A percentile compares a stretch with the other conserved stretches of the same genome.
Evolutionary conservation across 2,113 vertebrate species (phyloP).

Genomic region (Sorex araneus): DNA sequence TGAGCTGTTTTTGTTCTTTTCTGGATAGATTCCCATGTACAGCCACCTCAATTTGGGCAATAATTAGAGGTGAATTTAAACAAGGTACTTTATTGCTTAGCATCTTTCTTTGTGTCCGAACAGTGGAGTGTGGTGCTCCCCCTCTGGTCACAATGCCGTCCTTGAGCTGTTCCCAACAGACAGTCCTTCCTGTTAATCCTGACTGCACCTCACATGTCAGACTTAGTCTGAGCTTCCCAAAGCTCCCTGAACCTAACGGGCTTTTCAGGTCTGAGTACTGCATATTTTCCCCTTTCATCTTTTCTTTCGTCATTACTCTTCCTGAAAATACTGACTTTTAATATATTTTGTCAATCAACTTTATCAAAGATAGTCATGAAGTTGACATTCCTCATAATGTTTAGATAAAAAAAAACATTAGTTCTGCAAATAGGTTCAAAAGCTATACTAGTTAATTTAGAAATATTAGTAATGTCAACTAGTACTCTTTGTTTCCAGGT

Average conservation of each 20-base stretch:
- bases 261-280: background rate
- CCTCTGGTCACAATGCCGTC: accelerated
- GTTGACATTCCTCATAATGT: background rate
- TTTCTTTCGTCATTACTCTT: background rate
- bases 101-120: background rate
- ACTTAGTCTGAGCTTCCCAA: background rate
- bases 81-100: background rate
- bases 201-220: background rate
- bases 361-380: background rate
- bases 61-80: background rate
- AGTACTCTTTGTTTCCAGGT: background rate
- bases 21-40: background rate
- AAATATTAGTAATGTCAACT: background rate
- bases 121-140: background rate
- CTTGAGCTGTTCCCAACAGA: background rate
- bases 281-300: background rate
- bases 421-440: slow-evolving; percentile 49
- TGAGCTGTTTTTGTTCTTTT: background rate
- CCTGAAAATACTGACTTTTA: background rate
- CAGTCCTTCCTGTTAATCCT: background rate
- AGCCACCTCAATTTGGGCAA: background rate
- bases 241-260: background rate
- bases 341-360: background rate
- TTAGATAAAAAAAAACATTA: background rate
- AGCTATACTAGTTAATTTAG: slow-evolving; percentile 1